These are phyloP conservation scores for Eunapius fragilis DNA, from an alignment of 37 sponge, comb jelly and placozoan species.

Conservation along the genomic window DNA sequence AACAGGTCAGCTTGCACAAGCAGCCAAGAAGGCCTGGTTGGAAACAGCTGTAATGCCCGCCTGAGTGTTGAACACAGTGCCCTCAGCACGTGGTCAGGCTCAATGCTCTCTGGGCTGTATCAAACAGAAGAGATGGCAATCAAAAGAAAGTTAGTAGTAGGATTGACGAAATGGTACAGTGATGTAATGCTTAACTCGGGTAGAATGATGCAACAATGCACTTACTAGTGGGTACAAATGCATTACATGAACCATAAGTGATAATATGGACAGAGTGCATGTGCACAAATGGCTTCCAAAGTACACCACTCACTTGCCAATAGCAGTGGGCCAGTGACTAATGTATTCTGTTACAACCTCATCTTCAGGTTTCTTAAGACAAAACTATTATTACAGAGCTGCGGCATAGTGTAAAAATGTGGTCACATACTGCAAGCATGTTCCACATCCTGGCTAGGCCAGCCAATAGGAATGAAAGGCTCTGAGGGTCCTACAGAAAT, in stretches of 20 bases:
- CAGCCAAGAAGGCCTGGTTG: constrained; percentile 51
- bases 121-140: not conserved
- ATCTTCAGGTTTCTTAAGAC: constrained; percentile 56
- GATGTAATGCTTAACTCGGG: too few species aligned
- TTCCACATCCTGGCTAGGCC: constrained; percentile 74
- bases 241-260: too few species aligned
- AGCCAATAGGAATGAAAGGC: constrained; percentile 55
- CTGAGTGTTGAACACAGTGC: constrained; percentile 31
- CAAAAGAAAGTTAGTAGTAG: too few species aligned
- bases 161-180: too few species aligned
- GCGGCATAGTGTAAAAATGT: not conserved
- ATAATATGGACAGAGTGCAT: too few species aligned
- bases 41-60: constrained; percentile 49
- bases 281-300: too few species aligned
- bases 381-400: too few species aligned
- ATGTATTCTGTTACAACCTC: constrained; percentile 44
- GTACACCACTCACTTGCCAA: constrained; percentile 61
- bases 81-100: constrained; percentile 46
- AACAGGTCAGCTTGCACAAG: constrained; percentile 42
- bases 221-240: too few species aligned
- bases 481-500: constrained; percentile 20
- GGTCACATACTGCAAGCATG: constrained; percentile 62
- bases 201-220: too few species aligned
- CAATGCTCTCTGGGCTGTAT: constrained; percentile 49
- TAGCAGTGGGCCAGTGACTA: constrained; percentile 77